A percentile compares a stretch with the other conserved stretches of the same genome.
Evolutionary conservation across 2,888 invertebrate genomes (phyloP).

Genomic region (Biston betularia): DNA sequence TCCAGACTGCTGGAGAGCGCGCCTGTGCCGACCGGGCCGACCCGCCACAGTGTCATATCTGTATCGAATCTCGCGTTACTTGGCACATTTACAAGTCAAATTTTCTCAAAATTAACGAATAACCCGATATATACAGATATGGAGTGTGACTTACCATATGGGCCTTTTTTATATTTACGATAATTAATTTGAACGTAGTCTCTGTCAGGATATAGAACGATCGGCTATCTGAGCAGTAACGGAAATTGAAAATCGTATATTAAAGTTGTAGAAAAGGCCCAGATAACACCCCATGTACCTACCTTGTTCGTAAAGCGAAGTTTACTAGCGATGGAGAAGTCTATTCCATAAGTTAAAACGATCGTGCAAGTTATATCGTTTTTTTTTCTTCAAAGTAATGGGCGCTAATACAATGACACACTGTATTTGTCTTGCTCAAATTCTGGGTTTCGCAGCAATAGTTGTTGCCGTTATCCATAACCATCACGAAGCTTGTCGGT

Average conservation of each 20-base stretch:
- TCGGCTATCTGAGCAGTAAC: background rate
- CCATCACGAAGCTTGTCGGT: background rate
- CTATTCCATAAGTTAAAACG: background rate
- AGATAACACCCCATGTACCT: conserved; percentile 34
- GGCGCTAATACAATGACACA: no score
- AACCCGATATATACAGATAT: conserved; percentile 78
- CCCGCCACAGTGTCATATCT: conserved; percentile 82
- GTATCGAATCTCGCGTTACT: conserved; percentile 69
- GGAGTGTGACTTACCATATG: conserved; percentile 71
- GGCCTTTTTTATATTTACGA: conserved; percentile 63
- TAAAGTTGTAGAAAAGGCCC: conserved; percentile 55
- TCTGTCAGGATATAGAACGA: background rate
- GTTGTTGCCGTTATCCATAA: no score
- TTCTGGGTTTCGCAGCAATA: no score
- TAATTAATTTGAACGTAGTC: background rate
- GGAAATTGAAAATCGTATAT: background rate
- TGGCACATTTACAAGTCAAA: conserved; percentile 73
- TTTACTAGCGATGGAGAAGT: background rate
- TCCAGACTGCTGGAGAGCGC: conserved; percentile 64
- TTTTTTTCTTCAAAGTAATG: no score
- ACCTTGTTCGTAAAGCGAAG: conserved; percentile 10
- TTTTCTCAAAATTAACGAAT: conserved; percentile 66
- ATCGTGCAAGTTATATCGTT: no score
- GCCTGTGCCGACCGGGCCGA: conserved; percentile 64
- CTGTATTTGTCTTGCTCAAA: no score